A percentile compares a stretch with the other conserved stretches of the same genome.
Conservation (phyloP, 2,797 vertebrate species). For the Argentina silus region DNA sequence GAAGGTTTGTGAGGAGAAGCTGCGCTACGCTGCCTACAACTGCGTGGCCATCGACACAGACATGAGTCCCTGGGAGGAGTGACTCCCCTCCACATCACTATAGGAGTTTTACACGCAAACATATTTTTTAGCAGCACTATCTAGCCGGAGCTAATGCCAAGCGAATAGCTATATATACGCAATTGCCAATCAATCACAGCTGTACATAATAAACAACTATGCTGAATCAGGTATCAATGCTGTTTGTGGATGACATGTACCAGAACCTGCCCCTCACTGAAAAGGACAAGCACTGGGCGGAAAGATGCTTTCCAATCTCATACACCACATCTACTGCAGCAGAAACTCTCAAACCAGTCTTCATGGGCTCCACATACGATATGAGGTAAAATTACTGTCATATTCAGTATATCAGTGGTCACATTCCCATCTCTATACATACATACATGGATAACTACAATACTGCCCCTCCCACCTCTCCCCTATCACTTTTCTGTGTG, state of each 20-base stretch:
- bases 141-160: slow-evolving; percentile 37
- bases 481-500: too few relatives aligned
- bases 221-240: background rate
- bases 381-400: slow-evolving; percentile 72
- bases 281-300: slow-evolving; percentile 87
- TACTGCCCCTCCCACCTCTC: too few relatives aligned
- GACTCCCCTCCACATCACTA: slow-evolving; percentile 63
- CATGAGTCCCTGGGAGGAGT: slow-evolving; percentile 98
- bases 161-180: slow-evolving; percentile 47
- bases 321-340: slow-evolving; percentile 79
- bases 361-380: slow-evolving; percentile 89
- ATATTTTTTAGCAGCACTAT: slow-evolving; percentile 17
- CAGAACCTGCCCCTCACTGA: slow-evolving; percentile 74
- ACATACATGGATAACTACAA: background rate
- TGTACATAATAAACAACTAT: slow-evolving; percentile 56
- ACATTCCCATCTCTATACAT: background rate
- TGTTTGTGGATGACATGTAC: background rate
- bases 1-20: slow-evolving; percentile 95
- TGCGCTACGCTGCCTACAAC: slow-evolving; percentile 97
- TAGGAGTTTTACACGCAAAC: slow-evolving; percentile 37
- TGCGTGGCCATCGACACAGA: slow-evolving; percentile 98
- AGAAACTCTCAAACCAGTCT: slow-evolving; percentile 77
- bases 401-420: too few relatives aligned
- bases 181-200: slow-evolving; percentile 56
- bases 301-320: slow-evolving; percentile 75